These are phyloP conservation scores for Lophotriccus pileatus DNA, from an alignment of 2,797 vertebrate genomes.

Conservation along the genomic window DNA sequence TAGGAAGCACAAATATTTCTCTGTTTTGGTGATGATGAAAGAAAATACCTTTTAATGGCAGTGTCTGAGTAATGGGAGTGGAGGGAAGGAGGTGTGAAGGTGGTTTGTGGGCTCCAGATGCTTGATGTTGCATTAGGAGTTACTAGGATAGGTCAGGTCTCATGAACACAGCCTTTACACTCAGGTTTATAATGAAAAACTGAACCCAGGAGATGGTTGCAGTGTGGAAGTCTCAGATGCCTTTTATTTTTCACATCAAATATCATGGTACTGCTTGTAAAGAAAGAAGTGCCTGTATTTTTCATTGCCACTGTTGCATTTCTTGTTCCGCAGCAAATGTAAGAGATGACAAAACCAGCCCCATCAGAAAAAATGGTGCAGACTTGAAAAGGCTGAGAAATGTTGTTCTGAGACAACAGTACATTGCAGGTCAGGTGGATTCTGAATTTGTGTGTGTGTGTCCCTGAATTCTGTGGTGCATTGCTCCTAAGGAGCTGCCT, in stretches of 20 bases:
- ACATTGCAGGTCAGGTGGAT: background rate
- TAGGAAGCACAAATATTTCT: background rate
- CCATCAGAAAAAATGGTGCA: background rate
- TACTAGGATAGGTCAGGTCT: background rate
- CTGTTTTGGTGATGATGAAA: background rate
- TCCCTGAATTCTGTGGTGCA: accelerated
- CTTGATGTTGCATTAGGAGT: background rate
- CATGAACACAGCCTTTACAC: background rate
- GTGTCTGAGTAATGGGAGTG: background rate
- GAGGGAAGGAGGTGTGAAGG: background rate
- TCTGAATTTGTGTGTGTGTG: background rate
- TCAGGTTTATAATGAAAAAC: background rate
- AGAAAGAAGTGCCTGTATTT: background rate
- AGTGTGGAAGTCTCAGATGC: background rate
- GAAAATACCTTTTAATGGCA: background rate
- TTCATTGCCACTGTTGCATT: background rate
- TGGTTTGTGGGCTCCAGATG: background rate
- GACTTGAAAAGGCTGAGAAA: background rate
- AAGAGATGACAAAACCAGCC: background rate
- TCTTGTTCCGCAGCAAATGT: background rate
- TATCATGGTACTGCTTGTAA: background rate
- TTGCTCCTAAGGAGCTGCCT: background rate
- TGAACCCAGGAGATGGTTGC: background rate
- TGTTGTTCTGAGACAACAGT: background rate
- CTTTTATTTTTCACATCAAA: background rate